These are phyloP conservation scores for Actinia tenebrosa DNA, from an alignment of 64 coral and sea anemone species.

Conservation along the genomic window DNA sequence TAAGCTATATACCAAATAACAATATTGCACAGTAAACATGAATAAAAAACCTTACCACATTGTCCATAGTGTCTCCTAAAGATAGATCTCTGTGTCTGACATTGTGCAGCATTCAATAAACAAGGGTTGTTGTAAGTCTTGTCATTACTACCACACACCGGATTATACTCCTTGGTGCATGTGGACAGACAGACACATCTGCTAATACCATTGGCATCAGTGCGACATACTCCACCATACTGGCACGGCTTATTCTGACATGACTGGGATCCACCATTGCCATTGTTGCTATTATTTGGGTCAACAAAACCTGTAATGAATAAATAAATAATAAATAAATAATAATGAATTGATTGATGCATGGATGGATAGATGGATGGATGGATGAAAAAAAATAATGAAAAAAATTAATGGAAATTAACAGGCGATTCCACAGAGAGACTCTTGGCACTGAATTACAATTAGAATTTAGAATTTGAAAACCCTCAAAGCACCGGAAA, in stretches of 20 bases:
- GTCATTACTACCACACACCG: constrained; percentile 81
- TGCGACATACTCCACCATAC: constrained; percentile 57
- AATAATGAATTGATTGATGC: no score
- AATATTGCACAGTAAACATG: no score
- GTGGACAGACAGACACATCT: constrained; percentile 55
- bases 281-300: not conserved
- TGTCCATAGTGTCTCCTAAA: constrained; percentile 61
- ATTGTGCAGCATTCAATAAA: constrained; percentile 52
- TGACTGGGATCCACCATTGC: not conserved
- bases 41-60: constrained; percentile 52
- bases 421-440: no score
- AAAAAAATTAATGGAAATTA: no score
- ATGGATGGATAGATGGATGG: no score
- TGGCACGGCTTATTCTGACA: constrained; percentile 35
- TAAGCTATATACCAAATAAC: no score
- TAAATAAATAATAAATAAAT: no score
- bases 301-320: not conserved
- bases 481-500: no score
- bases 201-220: constrained; percentile 32
- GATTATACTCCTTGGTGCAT: constrained; percentile 68
- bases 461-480: no score
- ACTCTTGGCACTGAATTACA: no score
- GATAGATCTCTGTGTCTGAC: constrained; percentile 60
- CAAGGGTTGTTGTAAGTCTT: constrained; percentile 77
- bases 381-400: no score